Evolutionary conservation across 2,797 vertebrate species (phyloP), one percentile per base, ranked within the genome.

Genomic region (Cossypha heuglini): DNA sequence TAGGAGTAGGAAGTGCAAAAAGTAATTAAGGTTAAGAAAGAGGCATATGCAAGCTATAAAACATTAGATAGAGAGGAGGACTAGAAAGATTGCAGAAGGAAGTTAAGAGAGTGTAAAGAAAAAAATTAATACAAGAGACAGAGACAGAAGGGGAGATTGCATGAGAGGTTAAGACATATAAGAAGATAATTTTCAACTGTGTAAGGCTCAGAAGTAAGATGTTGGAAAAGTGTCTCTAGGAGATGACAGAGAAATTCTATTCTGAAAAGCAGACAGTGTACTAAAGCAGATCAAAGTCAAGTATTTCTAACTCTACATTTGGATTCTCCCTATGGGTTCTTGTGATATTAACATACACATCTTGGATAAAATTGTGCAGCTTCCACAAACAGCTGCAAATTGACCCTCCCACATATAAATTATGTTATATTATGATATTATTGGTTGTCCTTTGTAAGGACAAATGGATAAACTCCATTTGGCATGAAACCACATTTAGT

Each of bases 81-180:
- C 95, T 96, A 96, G 95, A 95, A 92, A 94, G 91, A 97, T 94
- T 97, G 80, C 91, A 93, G 90, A 95, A 96, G 87, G 91, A 97
- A 96, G 91, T 92, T 97, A 91, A 94, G 91, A 97, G 96, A 80
- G 49, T 96, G 94, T 90, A 96, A 97, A 96, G 93, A 81, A 94
- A 96, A 91, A 95, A 94, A 96, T 90, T 96, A 92, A 97, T 94
- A 90, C 61, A 82, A 49, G 72, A 86, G 52, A 46, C 76, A 94
- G 51, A 73, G 51, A 69, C 85, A 75, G 73, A 81, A 85, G 68
- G 29, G 74, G 68, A 96, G 85, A 95, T 74, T 94, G 67, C 77
- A 88, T 51, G 81, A 90, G 90, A 80, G 67, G 76, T 61, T 88
- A 58, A 86, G 46, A 72, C 75, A 93, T 96, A 94, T 82, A 96